A percentile compares a stretch with the other conserved stretches of the same genome.
phyloP scores from a whole-genome alignment of 2,113 vertebrate genomes.

The Cryptoleucopteryx plumbea region DNA sequence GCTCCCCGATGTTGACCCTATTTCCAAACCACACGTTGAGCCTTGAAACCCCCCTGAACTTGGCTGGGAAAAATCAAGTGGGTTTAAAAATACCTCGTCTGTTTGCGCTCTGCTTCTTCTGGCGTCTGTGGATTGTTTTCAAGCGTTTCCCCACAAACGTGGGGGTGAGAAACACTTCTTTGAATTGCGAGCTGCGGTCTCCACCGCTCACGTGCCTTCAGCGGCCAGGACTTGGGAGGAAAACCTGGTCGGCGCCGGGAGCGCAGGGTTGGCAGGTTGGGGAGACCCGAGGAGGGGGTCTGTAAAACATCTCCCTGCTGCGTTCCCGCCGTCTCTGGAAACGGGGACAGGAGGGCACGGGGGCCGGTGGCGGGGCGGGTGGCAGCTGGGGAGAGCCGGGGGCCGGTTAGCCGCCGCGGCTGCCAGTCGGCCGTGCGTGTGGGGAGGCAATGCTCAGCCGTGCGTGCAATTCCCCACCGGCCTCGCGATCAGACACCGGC shows the following conservation, averaged over 20 bases:
- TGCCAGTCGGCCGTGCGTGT: background rate
- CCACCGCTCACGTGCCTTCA: background rate
- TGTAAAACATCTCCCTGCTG: background rate
- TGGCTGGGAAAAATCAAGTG: conserved; percentile 1
- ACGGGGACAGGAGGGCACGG: background rate
- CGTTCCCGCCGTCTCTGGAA: background rate
- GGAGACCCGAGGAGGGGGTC: background rate
- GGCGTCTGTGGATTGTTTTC: conserved; percentile 50
- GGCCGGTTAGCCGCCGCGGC: background rate
- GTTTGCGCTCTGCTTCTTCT: conserved; percentile 53
- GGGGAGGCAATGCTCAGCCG: conserved; percentile 42
- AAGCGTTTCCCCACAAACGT: conserved; percentile 40
- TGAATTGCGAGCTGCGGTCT: background rate
- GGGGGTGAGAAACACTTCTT: background rate
- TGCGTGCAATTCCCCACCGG: conserved; percentile 41
- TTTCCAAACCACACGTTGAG: background rate
- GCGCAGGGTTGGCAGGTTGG: rapidly evolving
- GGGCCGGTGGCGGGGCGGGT: background rate
- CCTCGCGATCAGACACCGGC: conserved; percentile 35
- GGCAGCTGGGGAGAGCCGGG: conserved; percentile 28
- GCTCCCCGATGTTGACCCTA: background rate
- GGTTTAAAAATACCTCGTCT: conserved; percentile 49
- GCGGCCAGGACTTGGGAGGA: background rate
- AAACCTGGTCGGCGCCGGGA: background rate
- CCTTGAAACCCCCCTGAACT: background rate